A percentile compares a stretch with the other conserved stretches of the same genome.
Conservation (phyloP, 1,140 invertebrate genomes). For the Drosophila auraria region DNA sequence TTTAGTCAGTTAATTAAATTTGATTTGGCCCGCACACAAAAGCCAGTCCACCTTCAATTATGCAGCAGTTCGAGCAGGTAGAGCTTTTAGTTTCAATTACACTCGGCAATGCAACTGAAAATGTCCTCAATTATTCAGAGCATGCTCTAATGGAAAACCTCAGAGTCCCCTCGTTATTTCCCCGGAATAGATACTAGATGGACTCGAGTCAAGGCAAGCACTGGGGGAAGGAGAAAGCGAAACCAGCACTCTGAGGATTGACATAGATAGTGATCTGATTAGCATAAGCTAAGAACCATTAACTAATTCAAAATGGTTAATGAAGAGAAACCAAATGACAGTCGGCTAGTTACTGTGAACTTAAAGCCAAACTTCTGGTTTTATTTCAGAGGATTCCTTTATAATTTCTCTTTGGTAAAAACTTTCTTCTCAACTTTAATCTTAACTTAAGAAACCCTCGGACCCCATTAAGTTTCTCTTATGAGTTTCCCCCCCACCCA, state of each 20-base stretch:
- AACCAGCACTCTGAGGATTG: background rate
- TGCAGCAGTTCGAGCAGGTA: conserved; percentile 20
- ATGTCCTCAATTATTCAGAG: conserved; percentile 50
- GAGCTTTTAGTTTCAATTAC: conserved; percentile 52
- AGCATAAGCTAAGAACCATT: background rate
- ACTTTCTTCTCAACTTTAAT: conserved; percentile 18
- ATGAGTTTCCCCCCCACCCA: conserved; percentile 1
- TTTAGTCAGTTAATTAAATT: conserved; percentile 71
- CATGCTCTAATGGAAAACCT: conserved; percentile 32
- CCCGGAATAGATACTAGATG: conserved; percentile 33
- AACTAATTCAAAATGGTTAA: background rate
- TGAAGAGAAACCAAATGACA: background rate
- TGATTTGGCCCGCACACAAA: conserved; percentile 39
- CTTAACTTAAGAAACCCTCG: background rate
- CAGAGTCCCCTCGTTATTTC: background rate
- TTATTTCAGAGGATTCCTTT: background rate
- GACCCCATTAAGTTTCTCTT: background rate
- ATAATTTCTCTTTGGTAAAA: background rate
- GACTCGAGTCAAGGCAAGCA: background rate
- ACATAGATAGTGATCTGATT: conserved; percentile 7
- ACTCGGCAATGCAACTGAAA: conserved; percentile 31
- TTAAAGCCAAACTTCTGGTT: background rate
- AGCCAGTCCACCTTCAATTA: conserved; percentile 36
- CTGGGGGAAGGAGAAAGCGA: background rate
- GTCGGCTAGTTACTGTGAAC: too few species aligned